phyloP scores from a whole-genome alignment of 2,888 invertebrate genomes.

The Dicycla oo region DNA sequence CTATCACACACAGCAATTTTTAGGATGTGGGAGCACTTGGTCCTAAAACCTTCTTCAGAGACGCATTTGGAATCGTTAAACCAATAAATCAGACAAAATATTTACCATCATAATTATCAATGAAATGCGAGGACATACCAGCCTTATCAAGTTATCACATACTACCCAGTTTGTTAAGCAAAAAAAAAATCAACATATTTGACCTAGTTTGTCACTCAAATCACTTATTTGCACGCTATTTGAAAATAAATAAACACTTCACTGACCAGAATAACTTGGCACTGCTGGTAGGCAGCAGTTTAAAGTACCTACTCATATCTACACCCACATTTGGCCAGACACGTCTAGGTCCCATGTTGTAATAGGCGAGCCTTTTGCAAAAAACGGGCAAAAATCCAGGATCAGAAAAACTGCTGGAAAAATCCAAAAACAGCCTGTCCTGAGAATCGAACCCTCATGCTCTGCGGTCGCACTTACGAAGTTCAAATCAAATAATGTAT shows the following conservation, averaged over 20 bases:
- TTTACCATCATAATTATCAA: slow-evolving; percentile 29
- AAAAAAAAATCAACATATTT: slow-evolving; percentile 44
- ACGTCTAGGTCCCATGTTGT: background rate
- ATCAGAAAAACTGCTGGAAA: no score
- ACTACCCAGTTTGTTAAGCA: slow-evolving; percentile 6
- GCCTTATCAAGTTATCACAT: slow-evolving; percentile 1
- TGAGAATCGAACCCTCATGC: no score
- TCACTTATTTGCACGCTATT: slow-evolving; percentile 16
- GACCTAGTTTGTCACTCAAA: slow-evolving; percentile 48
- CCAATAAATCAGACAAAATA: background rate
- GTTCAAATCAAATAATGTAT: no score
- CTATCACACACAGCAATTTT: background rate
- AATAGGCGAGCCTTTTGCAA: background rate
- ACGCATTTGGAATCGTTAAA: background rate
- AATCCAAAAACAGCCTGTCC: no score
- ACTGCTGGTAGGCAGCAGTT: background rate
- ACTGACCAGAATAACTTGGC: slow-evolving; percentile 7
- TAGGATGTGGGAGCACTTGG: background rate
- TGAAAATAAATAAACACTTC: slow-evolving; percentile 24
- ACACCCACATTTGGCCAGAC: background rate
- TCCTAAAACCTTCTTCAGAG: background rate
- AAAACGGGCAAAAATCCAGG: background rate
- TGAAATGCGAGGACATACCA: slow-evolving; percentile 30
- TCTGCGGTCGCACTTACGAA: no score
- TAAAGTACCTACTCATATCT: background rate